Conservation (phyloP, 2,797 vertebrate genomes). For the Coregonus ussuriensis region DNA sequence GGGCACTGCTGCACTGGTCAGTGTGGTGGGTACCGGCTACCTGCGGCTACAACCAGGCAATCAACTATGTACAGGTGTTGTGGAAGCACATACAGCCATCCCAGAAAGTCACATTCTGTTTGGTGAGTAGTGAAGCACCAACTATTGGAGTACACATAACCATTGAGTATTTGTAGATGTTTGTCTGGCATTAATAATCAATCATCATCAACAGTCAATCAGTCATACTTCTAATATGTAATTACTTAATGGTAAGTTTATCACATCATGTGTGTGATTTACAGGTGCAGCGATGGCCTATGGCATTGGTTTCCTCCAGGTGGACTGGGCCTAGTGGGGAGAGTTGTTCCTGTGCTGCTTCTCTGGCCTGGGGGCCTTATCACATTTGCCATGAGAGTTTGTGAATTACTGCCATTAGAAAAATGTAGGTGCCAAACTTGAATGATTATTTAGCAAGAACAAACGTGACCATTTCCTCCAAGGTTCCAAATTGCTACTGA, state of each 20-base stretch:
- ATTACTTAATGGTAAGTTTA: no score
- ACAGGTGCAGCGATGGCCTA: conserved; percentile 76
- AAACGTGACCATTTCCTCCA: no score
- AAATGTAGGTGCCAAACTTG: no score
- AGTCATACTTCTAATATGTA: no score
- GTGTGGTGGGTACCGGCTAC: conserved; percentile 80
- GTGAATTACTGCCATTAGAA: no score
- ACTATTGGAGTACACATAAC: no score
- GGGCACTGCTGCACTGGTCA: conserved; percentile 75
- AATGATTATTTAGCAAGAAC: no score
- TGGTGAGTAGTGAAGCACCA: conserved; percentile 49
- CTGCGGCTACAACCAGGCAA: conserved; percentile 77
- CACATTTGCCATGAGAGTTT: conserved; percentile 90
- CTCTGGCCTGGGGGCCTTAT: conserved; percentile 81
- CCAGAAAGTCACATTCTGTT: conserved; percentile 71
- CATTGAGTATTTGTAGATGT: no score
- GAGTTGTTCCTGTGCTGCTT: conserved; percentile 74
- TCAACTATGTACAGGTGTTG: conserved; percentile 77
- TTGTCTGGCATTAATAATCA: no score
- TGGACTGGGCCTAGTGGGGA: conserved; percentile 77
- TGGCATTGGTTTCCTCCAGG: conserved; percentile 67
- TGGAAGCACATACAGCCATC: conserved; percentile 77
- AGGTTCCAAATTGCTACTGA: conserved; percentile 90
- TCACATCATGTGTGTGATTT: conserved; percentile 8
- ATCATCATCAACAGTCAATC: no score